Evolutionary conservation across 2,888 invertebrate species (phyloP).

Genomic region (Lacanobia oleracea): DNA sequence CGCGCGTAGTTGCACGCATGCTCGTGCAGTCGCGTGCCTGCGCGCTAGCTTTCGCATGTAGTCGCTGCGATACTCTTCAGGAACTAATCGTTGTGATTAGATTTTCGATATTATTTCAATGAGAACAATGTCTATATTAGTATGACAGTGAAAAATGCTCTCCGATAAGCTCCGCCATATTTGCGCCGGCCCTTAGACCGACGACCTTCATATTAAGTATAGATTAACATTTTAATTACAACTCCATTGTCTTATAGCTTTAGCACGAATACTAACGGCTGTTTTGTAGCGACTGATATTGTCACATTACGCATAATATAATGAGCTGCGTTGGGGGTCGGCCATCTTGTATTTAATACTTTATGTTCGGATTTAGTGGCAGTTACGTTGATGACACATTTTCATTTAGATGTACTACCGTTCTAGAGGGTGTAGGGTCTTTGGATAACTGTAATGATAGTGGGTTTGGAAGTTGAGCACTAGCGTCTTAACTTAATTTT

Average conservation of each 20-base stretch:
- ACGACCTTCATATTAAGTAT: not conserved
- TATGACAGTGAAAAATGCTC: too few relatives aligned
- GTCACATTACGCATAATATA: constrained; percentile 31
- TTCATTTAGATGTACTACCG: constrained; percentile 38
- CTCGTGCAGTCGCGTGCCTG: too few relatives aligned
- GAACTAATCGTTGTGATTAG: too few relatives aligned
- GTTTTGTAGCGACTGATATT: constrained; percentile 39
- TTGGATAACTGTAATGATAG: not conserved
- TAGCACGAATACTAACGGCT: constrained; percentile 33
- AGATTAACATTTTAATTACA: constrained; percentile 16
- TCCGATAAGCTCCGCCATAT: too few relatives aligned
- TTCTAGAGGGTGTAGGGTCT: constrained; percentile 27
- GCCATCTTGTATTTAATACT: constrained; percentile 16
- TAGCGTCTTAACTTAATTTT: not conserved
- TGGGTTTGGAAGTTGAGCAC: not conserved
- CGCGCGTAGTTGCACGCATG: too few relatives aligned
- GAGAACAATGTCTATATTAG: too few relatives aligned
- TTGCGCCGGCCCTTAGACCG: too few relatives aligned
- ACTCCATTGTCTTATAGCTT: constrained; percentile 19
- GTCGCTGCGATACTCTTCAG: too few relatives aligned
- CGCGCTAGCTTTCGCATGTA: too few relatives aligned
- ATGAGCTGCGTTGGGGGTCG: constrained; percentile 39
- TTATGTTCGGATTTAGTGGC: constrained; percentile 31
- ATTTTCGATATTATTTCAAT: too few relatives aligned
- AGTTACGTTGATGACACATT: constrained; percentile 27